Evolutionary conservation across 2,888 invertebrate genomes (phyloP), one percentile per base, ranked within the genome.

Genomic region (Ochropleura leucogaster): DNA sequence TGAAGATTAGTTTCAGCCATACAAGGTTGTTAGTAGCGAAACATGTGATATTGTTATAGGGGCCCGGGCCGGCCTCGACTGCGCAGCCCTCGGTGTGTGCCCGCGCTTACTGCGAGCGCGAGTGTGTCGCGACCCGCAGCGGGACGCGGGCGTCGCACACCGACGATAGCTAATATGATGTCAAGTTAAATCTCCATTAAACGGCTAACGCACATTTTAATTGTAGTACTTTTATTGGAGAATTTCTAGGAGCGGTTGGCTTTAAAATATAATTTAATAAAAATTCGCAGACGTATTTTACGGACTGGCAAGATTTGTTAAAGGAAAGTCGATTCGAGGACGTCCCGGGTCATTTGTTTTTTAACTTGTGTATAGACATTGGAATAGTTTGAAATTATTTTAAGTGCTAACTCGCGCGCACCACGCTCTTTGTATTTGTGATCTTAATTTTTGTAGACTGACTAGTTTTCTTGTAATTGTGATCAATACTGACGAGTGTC

Each of bases 291-390:
- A 63, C 68, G 68, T 70, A 75, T 57, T 60, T 49, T 72, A 78
- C 59, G 69, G 51, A 47, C 66, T 69, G 60, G 65, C 60, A 30
- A 70, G 65, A 68, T 68, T 85, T 72, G 77, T 71, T 76, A 72
- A 80, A 74, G 82, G 73, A 74, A 75, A 71, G 80, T 69, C 74
- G 65, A 70, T 72, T 79, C 91, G 90, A 88, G 79, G 87, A 85
- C 91, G 92, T 86, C 88, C 92, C 92, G 94, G 94, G 94, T 88
- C 90, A 91, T 92, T 93, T 93, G 93, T 94, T 94, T 94, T 85
- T 84, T 79, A 86, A 94, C 93, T 94, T 93, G 92, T 94, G 93
- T 94, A 92, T 94, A 94, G 93, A 92, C 93, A 92, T 93, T 92
- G 94, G 90, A 90, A 92, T 94, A 93, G 93, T 89, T 87, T 88